A percentile compares a stretch with the other conserved stretches of the same genome.
Conservation (phyloP, 2,888 invertebrate genomes). For the Dicycla oo region DNA sequence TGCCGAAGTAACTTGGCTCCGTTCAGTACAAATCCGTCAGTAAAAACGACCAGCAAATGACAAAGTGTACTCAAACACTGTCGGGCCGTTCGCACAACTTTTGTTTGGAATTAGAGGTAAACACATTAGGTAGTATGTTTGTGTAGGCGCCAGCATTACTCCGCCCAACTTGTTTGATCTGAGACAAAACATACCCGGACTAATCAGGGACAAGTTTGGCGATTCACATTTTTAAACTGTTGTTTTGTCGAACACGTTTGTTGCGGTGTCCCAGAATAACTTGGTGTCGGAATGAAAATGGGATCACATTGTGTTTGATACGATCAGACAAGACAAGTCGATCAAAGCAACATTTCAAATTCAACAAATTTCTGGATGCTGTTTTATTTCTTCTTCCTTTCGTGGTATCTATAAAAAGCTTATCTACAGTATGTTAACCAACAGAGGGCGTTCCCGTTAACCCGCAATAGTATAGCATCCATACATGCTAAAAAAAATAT, state of each 20-base stretch:
- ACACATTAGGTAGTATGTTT: constrained; percentile 88
- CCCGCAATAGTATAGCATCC: no score
- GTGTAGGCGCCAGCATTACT: constrained; percentile 84
- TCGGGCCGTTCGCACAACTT: constrained; percentile 78
- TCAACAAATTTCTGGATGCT: constrained; percentile 4
- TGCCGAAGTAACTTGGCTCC: constrained; percentile 51
- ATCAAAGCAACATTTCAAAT: constrained; percentile 45
- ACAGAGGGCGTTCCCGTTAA: no score
- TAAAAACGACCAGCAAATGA: constrained; percentile 71
- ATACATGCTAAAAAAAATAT: no score
- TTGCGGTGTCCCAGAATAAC: constrained; percentile 51
- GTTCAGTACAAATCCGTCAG: constrained; percentile 62
- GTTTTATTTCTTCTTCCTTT: constrained; percentile 29
- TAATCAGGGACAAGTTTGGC: constrained; percentile 83
- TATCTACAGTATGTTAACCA: no score
- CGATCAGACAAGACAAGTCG: constrained; percentile 36
- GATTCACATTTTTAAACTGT: constrained; percentile 78
- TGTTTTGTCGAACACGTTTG: constrained; percentile 59
- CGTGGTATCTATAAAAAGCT: not conserved
- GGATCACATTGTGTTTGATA: constrained; percentile 47
- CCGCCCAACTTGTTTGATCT: constrained; percentile 84
- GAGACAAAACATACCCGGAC: constrained; percentile 79
- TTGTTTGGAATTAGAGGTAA: constrained; percentile 87
- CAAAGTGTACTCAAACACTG: constrained; percentile 74
- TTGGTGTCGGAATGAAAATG: constrained; percentile 38